phyloP scores from a whole-genome alignment of 2,113 vertebrate species.

The Zosterops japonicus region DNA sequence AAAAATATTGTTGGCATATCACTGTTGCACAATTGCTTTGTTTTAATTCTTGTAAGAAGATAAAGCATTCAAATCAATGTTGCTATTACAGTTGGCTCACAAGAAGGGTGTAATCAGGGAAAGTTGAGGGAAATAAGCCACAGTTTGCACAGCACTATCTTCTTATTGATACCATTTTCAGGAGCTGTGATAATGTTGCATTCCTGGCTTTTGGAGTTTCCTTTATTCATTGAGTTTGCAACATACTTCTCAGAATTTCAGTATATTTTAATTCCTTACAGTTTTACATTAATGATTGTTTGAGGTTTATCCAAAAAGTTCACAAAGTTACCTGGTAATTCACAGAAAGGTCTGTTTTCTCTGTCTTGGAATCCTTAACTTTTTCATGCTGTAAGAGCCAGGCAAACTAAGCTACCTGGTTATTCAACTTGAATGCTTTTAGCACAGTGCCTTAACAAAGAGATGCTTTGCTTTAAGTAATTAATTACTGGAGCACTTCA shows the following conservation, averaged over 20 bases:
- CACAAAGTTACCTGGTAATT: not conserved
- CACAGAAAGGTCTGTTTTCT: not conserved
- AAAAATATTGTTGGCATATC: not conserved
- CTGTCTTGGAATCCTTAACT: not conserved
- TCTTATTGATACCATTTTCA: not conserved
- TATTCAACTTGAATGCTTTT: not conserved
- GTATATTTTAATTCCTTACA: not conserved
- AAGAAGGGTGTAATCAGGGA: not conserved
- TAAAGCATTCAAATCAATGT: not conserved
- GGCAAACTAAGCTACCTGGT: not conserved
- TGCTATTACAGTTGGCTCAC: not conserved
- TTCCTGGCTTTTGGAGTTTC: not conserved
- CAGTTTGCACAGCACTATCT: not conserved
- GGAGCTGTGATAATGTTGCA: not conserved
- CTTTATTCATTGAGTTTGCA: not conserved
- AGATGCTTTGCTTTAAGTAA: not conserved
- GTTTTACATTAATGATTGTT: not conserved
- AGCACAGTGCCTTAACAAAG: not conserved
- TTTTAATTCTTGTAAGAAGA: not conserved
- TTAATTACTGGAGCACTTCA: not conserved
- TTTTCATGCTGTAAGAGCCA: not conserved
- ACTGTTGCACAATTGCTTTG: not conserved
- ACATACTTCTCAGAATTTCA: not conserved
- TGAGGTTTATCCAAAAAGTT: not conserved
- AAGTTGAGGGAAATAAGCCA: not conserved